These are phyloP conservation scores for Sphaerophoria taeniata DNA, from an alignment of 2,888 invertebrate genomes.

Conservation along the genomic window DNA sequence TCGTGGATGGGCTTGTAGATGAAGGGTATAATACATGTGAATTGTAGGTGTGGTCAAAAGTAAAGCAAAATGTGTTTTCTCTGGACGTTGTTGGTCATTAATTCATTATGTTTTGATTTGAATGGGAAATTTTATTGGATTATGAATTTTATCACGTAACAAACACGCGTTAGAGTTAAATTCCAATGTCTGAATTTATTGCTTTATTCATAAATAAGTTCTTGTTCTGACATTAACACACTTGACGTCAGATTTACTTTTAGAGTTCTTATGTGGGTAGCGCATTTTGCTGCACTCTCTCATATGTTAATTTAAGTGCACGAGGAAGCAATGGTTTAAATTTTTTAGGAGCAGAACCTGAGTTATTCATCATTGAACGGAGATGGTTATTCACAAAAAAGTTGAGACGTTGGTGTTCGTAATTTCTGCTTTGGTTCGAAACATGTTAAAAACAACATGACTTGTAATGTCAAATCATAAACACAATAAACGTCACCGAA, in stretches of 20 bases:
- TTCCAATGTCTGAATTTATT: constrained; percentile 42
- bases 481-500: no score
- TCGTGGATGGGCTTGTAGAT: constrained; percentile 29
- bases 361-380: no score
- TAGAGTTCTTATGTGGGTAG: not conserved
- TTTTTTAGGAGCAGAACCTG: no score
- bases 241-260: constrained; percentile 7
- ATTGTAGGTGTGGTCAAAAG: constrained; percentile 43
- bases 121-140: constrained; percentile 49
- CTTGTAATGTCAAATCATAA: no score
- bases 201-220: constrained; percentile 23
- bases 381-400: no score
- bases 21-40: constrained; percentile 38
- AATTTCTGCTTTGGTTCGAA: no score
- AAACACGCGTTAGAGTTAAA: constrained; percentile 16
- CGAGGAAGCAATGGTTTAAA: not conserved
- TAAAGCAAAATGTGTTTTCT: constrained; percentile 11
- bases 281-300: not conserved
- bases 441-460: no score
- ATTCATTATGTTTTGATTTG: constrained; percentile 40
- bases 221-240: constrained; percentile 18
- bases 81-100: constrained; percentile 3
- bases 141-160: constrained; percentile 50
- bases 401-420: no score
- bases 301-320: not conserved